Conservation (phyloP, 1,140 invertebrate genomes). For the Macrosteles quadrilineatus region DNA sequence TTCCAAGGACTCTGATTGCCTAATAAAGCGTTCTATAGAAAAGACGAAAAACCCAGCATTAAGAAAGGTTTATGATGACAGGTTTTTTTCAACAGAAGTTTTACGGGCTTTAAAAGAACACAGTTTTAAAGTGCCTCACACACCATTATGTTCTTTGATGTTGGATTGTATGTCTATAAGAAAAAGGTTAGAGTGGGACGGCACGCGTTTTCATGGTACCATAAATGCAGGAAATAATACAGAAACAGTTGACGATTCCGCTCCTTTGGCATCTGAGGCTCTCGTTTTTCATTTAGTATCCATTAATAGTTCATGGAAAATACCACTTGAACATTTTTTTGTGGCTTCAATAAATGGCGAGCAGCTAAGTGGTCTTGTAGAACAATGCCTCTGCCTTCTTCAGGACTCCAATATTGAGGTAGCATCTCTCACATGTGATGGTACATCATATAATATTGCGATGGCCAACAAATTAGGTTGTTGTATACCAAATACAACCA, state of each 20-base stretch:
- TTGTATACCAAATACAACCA: constrained; percentile 30
- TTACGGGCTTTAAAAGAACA: constrained; percentile 45
- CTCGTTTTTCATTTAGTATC: constrained; percentile 46
- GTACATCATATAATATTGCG: constrained; percentile 27
- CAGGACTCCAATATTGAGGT: constrained; percentile 29
- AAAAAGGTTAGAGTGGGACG: constrained; percentile 39
- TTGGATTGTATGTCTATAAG: constrained; percentile 41
- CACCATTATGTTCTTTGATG: constrained; percentile 33
- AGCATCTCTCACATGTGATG: constrained; percentile 32
- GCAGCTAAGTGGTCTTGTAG: constrained; percentile 1
- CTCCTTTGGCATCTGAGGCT: constrained; percentile 44
- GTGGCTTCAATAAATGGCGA: constrained; percentile 37
- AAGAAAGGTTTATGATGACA: constrained; percentile 30
- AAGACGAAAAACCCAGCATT: constrained; percentile 14
- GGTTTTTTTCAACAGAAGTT: constrained; percentile 46
- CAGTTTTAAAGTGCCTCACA: not conserved
- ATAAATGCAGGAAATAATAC: constrained; percentile 13
- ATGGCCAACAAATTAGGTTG: constrained; percentile 33
- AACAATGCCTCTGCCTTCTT: constrained; percentile 35
- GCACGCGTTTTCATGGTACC: constrained; percentile 24
- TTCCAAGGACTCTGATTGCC: constrained; percentile 28
- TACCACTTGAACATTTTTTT: constrained; percentile 48
- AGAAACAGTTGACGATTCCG: constrained; percentile 38
- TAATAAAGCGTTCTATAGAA: constrained; percentile 25
- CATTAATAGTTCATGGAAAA: constrained; percentile 46